These are phyloP conservation scores for Norana najaformis DNA, from an alignment of 2,888 invertebrate species.

Conservation along the genomic window DNA sequence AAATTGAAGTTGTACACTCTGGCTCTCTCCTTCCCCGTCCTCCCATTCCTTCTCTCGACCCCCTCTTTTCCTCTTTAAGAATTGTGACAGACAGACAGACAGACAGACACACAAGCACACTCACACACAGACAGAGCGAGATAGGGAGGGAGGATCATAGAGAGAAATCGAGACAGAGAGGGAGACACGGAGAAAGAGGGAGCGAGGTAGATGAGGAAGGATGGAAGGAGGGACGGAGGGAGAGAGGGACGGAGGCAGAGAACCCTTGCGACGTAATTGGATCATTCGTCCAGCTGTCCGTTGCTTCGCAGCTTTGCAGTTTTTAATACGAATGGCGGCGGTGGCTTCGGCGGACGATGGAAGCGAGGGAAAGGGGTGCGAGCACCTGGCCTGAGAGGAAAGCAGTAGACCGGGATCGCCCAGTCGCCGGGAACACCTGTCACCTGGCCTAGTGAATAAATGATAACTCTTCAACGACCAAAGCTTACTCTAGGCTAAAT, in stretches of 20 bases:
- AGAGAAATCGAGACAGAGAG: not conserved
- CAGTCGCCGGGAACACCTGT: not conserved
- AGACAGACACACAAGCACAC: not conserved
- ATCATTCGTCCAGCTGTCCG: not conserved
- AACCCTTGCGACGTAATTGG: slow-evolving; percentile 2
- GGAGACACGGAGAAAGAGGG: not conserved
- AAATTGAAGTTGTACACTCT: no score
- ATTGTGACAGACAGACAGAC: no score
- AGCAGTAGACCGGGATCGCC: not conserved
- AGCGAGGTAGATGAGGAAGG: not conserved
- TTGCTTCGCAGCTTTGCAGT: not conserved
- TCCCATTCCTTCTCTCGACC: no score
- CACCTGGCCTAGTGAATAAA: slow-evolving; percentile 5
- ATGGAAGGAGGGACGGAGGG: slow-evolving; percentile 8
- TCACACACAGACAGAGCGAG: not conserved
- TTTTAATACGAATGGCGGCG: not conserved
- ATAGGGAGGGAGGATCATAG: not conserved
- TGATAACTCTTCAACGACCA: not conserved
- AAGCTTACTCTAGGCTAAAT: no score
- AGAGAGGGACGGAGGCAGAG: not conserved
- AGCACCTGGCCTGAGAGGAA: not conserved
- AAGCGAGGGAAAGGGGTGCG: no score
- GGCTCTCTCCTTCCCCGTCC: no score
- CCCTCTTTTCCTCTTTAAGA: no score
- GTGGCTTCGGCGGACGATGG: not conserved